Conservation (phyloP, 2,797 vertebrate genomes). For the Arnoldichthys spilopterus region DNA sequence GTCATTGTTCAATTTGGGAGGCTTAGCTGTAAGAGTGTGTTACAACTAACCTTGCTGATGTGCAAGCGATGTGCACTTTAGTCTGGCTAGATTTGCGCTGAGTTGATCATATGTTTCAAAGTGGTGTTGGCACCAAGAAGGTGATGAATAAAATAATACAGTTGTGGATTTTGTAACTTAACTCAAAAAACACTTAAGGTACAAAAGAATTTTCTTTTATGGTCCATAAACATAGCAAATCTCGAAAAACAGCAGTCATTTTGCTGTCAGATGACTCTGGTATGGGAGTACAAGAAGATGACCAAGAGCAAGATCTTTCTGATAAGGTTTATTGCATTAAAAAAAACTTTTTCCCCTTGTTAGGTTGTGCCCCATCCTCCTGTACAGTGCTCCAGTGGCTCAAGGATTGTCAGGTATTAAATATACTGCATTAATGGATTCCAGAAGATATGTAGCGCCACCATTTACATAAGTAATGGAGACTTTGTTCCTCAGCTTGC, state of each 20-base stretch:
- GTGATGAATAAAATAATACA: not conserved
- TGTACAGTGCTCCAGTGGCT: not conserved
- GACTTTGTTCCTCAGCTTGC: conserved; percentile 2
- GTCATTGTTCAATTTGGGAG: not conserved
- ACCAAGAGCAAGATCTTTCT: not conserved
- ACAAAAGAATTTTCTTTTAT: not conserved
- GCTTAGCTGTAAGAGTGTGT: not conserved
- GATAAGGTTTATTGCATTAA: not conserved
- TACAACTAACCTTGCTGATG: not conserved
- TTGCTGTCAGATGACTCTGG: not conserved
- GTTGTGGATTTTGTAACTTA: not conserved
- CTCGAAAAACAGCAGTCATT: not conserved
- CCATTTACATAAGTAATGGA: conserved; percentile 1
- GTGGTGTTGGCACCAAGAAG: not conserved
- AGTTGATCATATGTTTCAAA: not conserved
- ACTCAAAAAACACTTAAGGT: not conserved
- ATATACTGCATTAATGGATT: conserved; percentile 4
- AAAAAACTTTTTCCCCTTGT: not conserved
- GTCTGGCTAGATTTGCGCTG: not conserved
- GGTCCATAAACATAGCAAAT: too few species aligned
- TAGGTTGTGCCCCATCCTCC: not conserved
- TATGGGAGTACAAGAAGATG: not conserved
- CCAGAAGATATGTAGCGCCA: not conserved
- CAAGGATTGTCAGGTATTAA: not conserved
- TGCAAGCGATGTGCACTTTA: not conserved